Evolutionary conservation across 1,140 invertebrate genomes (phyloP), one percentile per base, ranked within the genome.

Genomic region (Trinorchestia longiramus): DNA sequence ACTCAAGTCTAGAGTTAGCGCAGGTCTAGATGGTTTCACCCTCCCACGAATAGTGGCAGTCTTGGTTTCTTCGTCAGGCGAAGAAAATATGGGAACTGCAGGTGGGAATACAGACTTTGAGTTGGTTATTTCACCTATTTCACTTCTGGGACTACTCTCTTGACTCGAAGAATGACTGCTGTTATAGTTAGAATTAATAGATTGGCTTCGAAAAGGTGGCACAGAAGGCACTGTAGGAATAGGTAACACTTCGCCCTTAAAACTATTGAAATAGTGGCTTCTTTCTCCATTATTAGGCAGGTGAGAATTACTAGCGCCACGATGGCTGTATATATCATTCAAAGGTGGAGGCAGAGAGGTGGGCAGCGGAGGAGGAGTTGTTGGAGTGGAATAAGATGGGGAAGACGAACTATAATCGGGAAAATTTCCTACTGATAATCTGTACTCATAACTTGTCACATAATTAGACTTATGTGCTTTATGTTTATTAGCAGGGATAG

Each of bases 31-130:
- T 88, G 96, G 96, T 23, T 96, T 96, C 42, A 96, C 96, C 47
- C 96, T 95, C 0, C 96, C 96, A 44, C 96, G 94, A 47, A 96
- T 96, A n/a, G 96, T 96, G 40, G 96, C 96, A 41, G 96, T 96
- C 42, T 96, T 96, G 90, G 96, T 87, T 91, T 96, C 96, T 96
- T 96, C 96, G 57, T 95, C 95, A 45, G 44, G 47, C 45, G 43
- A 94, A 45, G 53, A 45, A 94, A 95, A 90, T 62, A 47, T 96
- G 40, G 42, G 96, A 45, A 91, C 96, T 95, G 95, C 95, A 96
- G 88, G 95, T 95, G 88, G 47, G 44, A 94, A 96, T 95, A 95
- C 92, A 96, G 96, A 90, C 95, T 96, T 96, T 96, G 95, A 17
- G 91, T 45, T 88, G 45, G 57, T n/a, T 77, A 95, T 53, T 42